Conservation (phyloP, 2,797 vertebrate species). For the Coracias cyanogaster region DNA sequence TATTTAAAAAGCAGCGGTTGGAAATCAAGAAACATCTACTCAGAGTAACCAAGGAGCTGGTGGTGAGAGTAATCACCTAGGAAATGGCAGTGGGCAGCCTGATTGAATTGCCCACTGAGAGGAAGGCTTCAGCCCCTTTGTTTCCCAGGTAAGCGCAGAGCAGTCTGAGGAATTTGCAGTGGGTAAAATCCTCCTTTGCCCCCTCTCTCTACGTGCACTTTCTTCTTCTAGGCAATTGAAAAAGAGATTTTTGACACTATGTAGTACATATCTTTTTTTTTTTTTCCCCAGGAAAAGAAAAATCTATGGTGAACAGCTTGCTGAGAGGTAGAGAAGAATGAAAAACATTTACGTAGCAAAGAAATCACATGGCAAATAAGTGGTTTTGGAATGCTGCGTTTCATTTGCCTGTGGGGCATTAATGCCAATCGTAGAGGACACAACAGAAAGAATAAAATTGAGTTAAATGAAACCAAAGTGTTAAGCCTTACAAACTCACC, state of each 20-base stretch:
- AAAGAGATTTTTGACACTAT: background rate
- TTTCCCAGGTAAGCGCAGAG: background rate
- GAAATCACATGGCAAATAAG: slow-evolving; percentile 38
- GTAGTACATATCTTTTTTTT: background rate
- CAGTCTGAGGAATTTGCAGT: background rate
- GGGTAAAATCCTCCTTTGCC: background rate
- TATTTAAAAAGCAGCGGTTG: background rate
- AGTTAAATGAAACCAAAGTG: slow-evolving; percentile 55
- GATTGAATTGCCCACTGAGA: fast-evolving
- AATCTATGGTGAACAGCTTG: background rate
- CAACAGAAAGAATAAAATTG: slow-evolving; percentile 34
- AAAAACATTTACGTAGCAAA: slow-evolving; percentile 16
- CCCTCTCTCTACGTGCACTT: background rate
- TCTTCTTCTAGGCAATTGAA: background rate
- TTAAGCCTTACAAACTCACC: slow-evolving; percentile 53
- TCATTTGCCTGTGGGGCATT: slow-evolving; percentile 36
- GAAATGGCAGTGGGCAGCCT: background rate
- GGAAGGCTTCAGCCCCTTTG: background rate
- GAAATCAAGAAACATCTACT: background rate
- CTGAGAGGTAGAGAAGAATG: slow-evolving; percentile 38
- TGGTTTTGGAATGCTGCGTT: slow-evolving; percentile 23
- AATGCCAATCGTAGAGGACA: slow-evolving; percentile 32
- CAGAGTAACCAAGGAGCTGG: background rate
- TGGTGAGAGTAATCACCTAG: background rate
- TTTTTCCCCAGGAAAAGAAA: background rate